Evolutionary conservation across 2,888 invertebrate species (phyloP), one percentile per base, ranked within the genome.

Genomic region (Luffia ferchaultella): DNA sequence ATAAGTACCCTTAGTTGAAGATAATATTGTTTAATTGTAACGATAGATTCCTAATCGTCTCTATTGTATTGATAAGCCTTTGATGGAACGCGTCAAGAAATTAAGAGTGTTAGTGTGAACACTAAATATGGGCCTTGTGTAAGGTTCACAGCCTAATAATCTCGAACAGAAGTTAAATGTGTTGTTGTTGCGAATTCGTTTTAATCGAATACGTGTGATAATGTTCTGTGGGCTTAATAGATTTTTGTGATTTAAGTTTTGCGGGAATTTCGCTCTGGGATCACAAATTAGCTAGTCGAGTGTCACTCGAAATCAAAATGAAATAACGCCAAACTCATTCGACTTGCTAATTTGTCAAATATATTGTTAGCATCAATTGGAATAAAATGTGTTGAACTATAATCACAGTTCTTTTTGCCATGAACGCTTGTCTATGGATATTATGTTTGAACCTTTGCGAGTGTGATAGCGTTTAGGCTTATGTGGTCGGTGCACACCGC

Each of bases 201-300:
- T 30, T 30, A 30, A 30, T 30, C 30, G 30, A 12, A 30, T 20
- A 20, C 16, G 60, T 61, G 68, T 59, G 57, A 59, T 58, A 58
- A 52, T 62, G 62, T 63, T 47, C 17, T 42, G 43, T 42, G 17
- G 43, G 16, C n/a, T 42, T 15, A n/a, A n/a, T 30, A 3, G 30
- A 30, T 12, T 3, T 3, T 3, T 12, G 30, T 12, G 30, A 12
- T 30, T 30, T 30, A 7, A 30, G 30, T 12, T 3, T 30, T 30
- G 30, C 30, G 12, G n/a, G n/a, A n/a, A n/a, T n/a, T n/a, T n/a
- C n/a, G n/a, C n/a, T n/a, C n/a, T n/a, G n/a, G n/a, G n/a, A n/a
- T n/a, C n/a, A n/a, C n/a, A n/a, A n/a, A n/a, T n/a, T n/a, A n/a
- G n/a, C n/a, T n/a, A n/a, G n/a, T n/a, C n/a, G n/a, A n/a, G n/a